Conservation (phyloP, 2,797 vertebrate genomes). For the Epinephelus malabaricus region DNA sequence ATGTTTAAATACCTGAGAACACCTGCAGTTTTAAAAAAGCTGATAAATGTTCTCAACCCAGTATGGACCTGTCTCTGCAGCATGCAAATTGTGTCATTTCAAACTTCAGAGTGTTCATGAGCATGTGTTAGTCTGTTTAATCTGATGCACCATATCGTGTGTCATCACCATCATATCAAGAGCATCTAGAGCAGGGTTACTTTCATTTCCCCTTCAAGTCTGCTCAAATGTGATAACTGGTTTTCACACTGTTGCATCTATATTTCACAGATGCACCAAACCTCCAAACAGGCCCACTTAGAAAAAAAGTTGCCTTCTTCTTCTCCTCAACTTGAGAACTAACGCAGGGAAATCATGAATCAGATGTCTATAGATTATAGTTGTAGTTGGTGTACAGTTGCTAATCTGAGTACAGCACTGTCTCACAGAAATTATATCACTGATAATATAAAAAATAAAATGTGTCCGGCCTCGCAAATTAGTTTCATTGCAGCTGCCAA, state of each 20-base stretch:
- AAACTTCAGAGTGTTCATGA: background rate
- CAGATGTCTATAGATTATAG: background rate
- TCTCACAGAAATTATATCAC: background rate
- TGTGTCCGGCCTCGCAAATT: background rate
- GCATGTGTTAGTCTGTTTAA: background rate
- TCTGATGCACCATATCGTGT: conserved; percentile 2
- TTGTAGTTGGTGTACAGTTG: background rate
- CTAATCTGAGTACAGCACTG: background rate
- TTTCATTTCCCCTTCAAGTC: conserved; percentile 27
- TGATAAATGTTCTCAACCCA: background rate
- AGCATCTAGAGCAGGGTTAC: conserved; percentile 18
- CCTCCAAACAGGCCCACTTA: background rate
- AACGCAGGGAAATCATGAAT: background rate
- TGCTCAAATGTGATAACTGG: background rate
- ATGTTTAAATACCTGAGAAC: too few relatives aligned
- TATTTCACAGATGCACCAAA: background rate
- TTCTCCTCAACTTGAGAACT: background rate
- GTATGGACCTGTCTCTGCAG: background rate
- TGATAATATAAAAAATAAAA: background rate
- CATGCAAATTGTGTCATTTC: background rate
- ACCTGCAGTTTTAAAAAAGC: background rate
- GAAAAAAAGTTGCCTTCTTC: background rate
- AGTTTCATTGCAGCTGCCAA: background rate
- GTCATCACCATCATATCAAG: conserved; percentile 6
- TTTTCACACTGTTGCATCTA: conserved; percentile 14